Conservation (phyloP, 35 echinoderm and acorn worm species). For the Hemicentrotus pulcherrimus region DNA sequence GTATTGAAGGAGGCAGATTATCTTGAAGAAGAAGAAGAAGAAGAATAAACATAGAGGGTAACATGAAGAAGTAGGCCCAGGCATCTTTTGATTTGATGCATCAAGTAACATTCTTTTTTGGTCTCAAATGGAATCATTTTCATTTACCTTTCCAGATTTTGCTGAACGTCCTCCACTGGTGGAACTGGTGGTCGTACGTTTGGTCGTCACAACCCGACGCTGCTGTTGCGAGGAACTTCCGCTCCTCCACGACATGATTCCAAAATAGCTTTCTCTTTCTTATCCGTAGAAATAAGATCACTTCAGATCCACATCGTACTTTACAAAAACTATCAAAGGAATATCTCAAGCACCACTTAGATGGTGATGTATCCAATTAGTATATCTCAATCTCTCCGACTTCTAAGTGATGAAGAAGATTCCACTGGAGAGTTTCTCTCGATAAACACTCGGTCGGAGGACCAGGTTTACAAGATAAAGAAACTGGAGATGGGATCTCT, state of each 20-base stretch:
- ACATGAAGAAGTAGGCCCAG: no score
- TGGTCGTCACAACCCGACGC: not conserved
- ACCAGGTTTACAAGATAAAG: not conserved
- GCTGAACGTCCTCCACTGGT: not conserved
- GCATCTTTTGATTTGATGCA: no score
- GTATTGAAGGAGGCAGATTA: no score
- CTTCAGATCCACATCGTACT: not conserved
- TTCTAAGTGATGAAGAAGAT: not conserved
- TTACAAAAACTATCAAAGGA: not conserved
- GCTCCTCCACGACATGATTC: not conserved
- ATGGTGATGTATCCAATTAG: not conserved
- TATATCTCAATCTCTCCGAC: not conserved
- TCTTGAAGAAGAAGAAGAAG: no score
- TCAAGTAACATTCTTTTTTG: no score
- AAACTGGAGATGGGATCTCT: not conserved
- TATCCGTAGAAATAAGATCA: not conserved
- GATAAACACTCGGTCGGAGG: not conserved
- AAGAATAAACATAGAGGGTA: no score
- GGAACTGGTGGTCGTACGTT: not conserved
- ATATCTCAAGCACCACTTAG: not conserved
- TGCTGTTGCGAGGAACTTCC: not conserved
- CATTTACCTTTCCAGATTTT: not conserved
- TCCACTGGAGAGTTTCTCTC: not conserved
- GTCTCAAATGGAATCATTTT: not conserved
- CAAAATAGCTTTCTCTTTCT: not conserved